Evolutionary conservation across 1,140 invertebrate genomes (phyloP), one percentile per base, ranked within the genome.

Genomic region (Eumeta japonica): DNA sequence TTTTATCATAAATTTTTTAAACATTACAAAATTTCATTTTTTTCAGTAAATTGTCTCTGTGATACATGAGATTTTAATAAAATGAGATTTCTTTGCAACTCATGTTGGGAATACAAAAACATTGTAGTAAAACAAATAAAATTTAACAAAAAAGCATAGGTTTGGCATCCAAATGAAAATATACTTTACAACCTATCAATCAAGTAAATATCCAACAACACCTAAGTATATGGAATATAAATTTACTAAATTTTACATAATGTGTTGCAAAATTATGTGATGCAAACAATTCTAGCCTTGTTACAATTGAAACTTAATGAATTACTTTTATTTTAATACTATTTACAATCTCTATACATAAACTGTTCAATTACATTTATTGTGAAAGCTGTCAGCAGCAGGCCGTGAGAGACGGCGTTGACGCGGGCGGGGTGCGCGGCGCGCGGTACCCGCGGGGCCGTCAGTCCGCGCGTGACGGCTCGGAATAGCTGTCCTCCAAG

Each of bases 261-360:
- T 55, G 41, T 49, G 49, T 57, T 62, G 65, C 63, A 66, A 70
- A 65, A 73, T 62, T 65, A 67, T 54, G 52, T 62, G 43, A 70
- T n/a, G n/a, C n/a, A 63, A 57, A 61, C 62, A 64, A 55, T 59
- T 43, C 63, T 70, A 73, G 63, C 60, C 58, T 65, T 43, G 43
- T 66, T 64, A 66, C 51, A 51, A 57, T 68, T 67, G 67, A 36
- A 45, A 37, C 55, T 72, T 66, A 43, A 52, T 29, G 62, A 67
- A 48, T 62, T 60, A 64, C 67, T 68, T 59, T 68, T 73, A n/a
- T n/a, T n/a, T n/a, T n/a, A n/a, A n/a, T n/a, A n/a, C n/a, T n/a
- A 73, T 73, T 51, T 73, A 73, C 68, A 73, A 60, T 57, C 43
- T 64, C 53, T 68, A 58, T 45, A 59, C 52, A 52, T 52, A 62